A percentile compares a stretch with the other conserved stretches of the same genome.
Conservation (phyloP, 2,113 vertebrate species). For the Hippocampus comes region DNA sequence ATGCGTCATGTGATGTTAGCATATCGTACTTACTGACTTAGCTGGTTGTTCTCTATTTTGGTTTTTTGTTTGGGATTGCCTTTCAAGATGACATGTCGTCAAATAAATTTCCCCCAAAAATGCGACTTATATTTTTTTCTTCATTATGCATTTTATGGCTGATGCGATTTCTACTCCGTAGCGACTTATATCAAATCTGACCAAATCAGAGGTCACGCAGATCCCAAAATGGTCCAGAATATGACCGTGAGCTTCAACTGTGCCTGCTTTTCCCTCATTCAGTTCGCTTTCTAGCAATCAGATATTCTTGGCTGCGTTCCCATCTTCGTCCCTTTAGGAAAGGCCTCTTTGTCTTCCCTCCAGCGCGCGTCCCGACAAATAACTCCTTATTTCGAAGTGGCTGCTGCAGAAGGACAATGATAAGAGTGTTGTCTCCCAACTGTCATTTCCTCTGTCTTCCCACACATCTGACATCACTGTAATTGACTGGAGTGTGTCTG, state of each 20-base stretch:
- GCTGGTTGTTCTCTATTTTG: too few species aligned
- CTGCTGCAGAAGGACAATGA: conserved; percentile 62
- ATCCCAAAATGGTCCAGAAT: background rate
- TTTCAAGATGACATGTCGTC: too few species aligned
- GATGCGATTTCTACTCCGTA: too few species aligned
- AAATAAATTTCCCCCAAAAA: too few species aligned
- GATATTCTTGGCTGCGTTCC: conserved; percentile 37
- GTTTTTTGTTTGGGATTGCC: too few species aligned
- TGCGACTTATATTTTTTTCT: too few species aligned
- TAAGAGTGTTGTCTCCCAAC: conserved; percentile 61
- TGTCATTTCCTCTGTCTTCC: conserved; percentile 57
- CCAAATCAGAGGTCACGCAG: background rate
- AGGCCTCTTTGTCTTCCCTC: conserved; percentile 33
- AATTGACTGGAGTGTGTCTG: conserved; percentile 59
- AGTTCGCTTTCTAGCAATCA: conserved; percentile 9
- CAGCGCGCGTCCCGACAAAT: conserved; percentile 58
- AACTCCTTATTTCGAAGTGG: conserved; percentile 63
- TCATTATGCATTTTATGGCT: too few species aligned
- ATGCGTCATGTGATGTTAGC: too few species aligned
- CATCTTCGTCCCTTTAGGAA: conserved; percentile 19
- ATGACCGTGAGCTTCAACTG: background rate
- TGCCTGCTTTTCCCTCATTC: conserved; percentile 13
- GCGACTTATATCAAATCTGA: too few species aligned
- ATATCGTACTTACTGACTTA: too few species aligned
- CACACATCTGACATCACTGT: conserved; percentile 55